Evolutionary conservation across 2,888 invertebrate genomes (phyloP).

Genomic region (Caenorhabditis sulstoni): DNA sequence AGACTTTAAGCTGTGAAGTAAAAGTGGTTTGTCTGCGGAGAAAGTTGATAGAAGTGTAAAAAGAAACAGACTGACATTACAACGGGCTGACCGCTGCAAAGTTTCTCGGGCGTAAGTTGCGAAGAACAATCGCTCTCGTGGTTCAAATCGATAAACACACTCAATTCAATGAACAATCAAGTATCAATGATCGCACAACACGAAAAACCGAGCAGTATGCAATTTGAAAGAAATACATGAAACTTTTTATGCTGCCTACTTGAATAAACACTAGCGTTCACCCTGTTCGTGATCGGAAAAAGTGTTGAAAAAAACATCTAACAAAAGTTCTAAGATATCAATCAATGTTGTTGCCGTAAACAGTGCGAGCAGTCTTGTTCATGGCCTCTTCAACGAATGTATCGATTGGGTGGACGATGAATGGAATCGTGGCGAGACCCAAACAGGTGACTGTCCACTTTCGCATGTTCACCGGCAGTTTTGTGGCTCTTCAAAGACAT

Average conservation of each 20-base stretch:
- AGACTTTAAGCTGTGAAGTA: too few relatives aligned
- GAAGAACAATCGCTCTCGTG: constrained; percentile 55
- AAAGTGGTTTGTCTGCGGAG: too few relatives aligned
- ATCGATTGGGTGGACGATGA: constrained; percentile 95
- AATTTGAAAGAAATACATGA: neutral
- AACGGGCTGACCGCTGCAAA: constrained; percentile 44
- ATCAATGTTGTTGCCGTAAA: constrained; percentile 47
- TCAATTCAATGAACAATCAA: constrained; percentile 42
- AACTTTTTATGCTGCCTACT: too few relatives aligned
- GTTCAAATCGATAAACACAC: constrained; percentile 51
- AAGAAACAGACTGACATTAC: constrained; percentile 48
- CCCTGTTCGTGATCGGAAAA: constrained; percentile 11
- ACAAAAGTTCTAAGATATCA: neutral
- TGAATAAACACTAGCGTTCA: neutral
- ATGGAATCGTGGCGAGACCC: constrained; percentile 90
- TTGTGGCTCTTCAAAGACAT: constrained; percentile 70
- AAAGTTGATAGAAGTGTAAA: constrained; percentile 39
- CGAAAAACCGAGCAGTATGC: constrained; percentile 6
- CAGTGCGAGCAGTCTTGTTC: constrained; percentile 73
- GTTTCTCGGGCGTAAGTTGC: constrained; percentile 37
- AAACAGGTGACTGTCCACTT: constrained; percentile 84
- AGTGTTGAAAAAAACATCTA: neutral
- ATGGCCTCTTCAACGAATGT: constrained; percentile 83
- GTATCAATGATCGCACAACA: constrained; percentile 29
- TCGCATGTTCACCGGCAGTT: constrained; percentile 83